Conservation (phyloP, 1,140 invertebrate genomes). For the Augochlora pura region DNA sequence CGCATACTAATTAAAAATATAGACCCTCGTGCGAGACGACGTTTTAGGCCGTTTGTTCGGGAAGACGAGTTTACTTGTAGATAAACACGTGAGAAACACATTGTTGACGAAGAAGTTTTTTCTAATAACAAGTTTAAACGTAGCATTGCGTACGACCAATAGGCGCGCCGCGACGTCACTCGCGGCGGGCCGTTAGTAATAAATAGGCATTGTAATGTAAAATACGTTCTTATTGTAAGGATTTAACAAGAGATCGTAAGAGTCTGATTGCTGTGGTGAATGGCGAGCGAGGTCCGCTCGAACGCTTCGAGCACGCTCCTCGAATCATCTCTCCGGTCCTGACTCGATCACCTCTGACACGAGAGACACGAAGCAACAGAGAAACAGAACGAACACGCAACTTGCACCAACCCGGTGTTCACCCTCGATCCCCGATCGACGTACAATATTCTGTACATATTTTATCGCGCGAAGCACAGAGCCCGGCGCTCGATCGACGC, state of each 20-base stretch:
- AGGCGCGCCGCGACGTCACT: slow-evolving; percentile 64
- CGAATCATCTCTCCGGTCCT: neutral
- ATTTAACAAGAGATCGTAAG: slow-evolving; percentile 66
- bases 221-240: slow-evolving; percentile 71
- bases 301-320: slow-evolving; percentile 44
- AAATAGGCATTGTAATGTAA: slow-evolving; percentile 76
- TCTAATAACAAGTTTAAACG: slow-evolving; percentile 75
- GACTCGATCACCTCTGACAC: neutral
- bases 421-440: neutral
- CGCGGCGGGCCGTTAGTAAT: slow-evolving; percentile 71
- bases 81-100: slow-evolving; percentile 68
- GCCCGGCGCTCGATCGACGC: neutral
- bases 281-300: slow-evolving; percentile 50
- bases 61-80: slow-evolving; percentile 72
- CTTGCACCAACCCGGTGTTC: neutral
- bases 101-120: slow-evolving; percentile 77
- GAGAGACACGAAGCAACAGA: neutral
- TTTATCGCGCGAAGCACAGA: neutral
- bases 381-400: too few species aligned
- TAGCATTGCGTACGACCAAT: slow-evolving; percentile 79
- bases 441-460: neutral
- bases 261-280: slow-evolving; percentile 64
- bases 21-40: slow-evolving; percentile 46
- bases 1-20: slow-evolving; percentile 20
- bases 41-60: slow-evolving; percentile 61